A percentile compares a stretch with the other conserved stretches of the same genome.
Conservation (phyloP, 2,888 invertebrate species). For the Oscheius onirici region DNA sequence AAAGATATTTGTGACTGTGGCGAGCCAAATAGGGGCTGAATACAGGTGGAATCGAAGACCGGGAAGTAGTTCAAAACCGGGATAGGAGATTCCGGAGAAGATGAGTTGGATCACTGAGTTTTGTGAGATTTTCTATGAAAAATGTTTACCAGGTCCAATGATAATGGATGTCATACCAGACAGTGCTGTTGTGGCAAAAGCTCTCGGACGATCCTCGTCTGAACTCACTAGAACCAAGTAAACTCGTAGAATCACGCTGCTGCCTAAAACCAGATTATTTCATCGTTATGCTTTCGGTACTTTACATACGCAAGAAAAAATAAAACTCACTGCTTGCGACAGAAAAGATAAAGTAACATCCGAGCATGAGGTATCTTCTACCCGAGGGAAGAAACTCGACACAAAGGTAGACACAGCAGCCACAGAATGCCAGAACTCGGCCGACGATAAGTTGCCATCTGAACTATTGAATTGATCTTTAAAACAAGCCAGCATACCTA, state of each 20-base stretch:
- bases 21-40: conserved; percentile 55
- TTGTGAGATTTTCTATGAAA: not conserved
- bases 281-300: not conserved
- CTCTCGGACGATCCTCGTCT: conserved; percentile 40
- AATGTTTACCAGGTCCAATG: conserved; percentile 43
- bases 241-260: conserved; percentile 45
- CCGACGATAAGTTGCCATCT: conserved; percentile 46
- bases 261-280: conserved; percentile 34
- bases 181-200: conserved; percentile 40
- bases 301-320: not conserved
- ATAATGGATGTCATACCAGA: conserved; percentile 49
- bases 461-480: conserved; percentile 11
- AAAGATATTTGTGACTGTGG: conserved; percentile 48
- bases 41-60: conserved; percentile 50
- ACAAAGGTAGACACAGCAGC: conserved; percentile 46
- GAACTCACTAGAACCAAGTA: conserved; percentile 47
- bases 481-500: conserved; percentile 29
- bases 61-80: conserved; percentile 39
- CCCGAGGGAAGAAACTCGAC: conserved; percentile 46
- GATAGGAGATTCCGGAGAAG: conserved; percentile 44
- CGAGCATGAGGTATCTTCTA: conserved; percentile 45
- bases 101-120: conserved; percentile 49
- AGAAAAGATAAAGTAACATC: conserved; percentile 49
- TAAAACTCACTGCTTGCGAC: conserved; percentile 38
- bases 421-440: conserved; percentile 43